Conservation (phyloP, 2,113 vertebrate species). For the Cynocephalus volans region DNA sequence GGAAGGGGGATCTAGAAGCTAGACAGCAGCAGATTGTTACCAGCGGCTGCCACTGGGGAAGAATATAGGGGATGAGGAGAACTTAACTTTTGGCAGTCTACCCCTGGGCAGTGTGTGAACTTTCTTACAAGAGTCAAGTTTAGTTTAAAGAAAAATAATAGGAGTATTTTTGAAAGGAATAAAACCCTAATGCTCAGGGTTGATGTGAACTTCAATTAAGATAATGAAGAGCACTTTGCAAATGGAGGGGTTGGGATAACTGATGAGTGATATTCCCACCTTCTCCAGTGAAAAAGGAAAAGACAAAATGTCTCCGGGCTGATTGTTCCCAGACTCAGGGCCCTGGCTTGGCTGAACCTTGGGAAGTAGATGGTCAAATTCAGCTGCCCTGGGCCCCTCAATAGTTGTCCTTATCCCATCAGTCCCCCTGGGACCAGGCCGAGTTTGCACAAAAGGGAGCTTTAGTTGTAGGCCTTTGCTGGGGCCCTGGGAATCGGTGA, state of each 20-base stretch:
- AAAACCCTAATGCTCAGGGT: not conserved
- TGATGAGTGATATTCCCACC: not conserved
- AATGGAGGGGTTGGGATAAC: slow-evolving; percentile 19
- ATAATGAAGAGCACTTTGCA: slow-evolving; percentile 14
- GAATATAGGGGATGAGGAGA: not conserved
- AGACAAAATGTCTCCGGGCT: not conserved
- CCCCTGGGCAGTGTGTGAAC: not conserved
- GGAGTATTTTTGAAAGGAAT: slow-evolving; percentile 49
- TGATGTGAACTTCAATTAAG: not conserved
- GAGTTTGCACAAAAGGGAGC: slow-evolving; percentile 65
- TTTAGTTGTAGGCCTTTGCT: slow-evolving; percentile 81
- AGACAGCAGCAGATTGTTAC: not conserved
- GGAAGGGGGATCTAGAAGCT: not conserved
- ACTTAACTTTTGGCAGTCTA: not conserved
- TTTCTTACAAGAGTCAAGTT: not conserved
- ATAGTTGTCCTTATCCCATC: slow-evolving; percentile 52
- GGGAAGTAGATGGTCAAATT: slow-evolving; percentile 64
- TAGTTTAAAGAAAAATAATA: slow-evolving; percentile 37
- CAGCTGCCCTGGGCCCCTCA: slow-evolving; percentile 54
- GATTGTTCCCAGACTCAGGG: slow-evolving; percentile 3
- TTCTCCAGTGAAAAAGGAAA: slow-evolving; percentile 18
- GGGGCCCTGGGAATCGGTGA: slow-evolving; percentile 78
- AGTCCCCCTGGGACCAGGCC: slow-evolving; percentile 52
- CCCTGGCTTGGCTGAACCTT: not conserved
- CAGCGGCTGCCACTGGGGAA: not conserved